Evolutionary conservation across 2,888 invertebrate genomes (phyloP), one percentile per base, ranked within the genome.

Genomic region (Callinectes sapidus): DNA sequence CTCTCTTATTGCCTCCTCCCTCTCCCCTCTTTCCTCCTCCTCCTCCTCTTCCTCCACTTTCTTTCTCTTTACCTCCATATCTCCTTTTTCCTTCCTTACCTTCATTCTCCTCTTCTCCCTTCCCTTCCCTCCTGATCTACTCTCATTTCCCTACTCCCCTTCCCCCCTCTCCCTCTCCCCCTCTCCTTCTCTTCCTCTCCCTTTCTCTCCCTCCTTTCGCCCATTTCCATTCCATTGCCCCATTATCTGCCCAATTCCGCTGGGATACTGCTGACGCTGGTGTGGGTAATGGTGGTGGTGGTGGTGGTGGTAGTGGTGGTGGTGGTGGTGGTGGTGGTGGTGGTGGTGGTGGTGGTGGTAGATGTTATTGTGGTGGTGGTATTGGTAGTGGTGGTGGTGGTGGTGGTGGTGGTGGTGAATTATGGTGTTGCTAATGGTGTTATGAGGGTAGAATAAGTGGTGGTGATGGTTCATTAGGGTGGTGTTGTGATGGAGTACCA

Each of bases 201-300:
- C n/a, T 35, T 32, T 10, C 71, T 71, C 28, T 71, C 71, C 10
- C 71, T 71, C 71, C 28, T 28, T n/a, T 28, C 8, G 2, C 81
- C 81, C 81, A 81, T 81, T 81, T 16, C 81, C 81, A 81, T 81
- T 81, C 81, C 81, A 81, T 81, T 81, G 81, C 81, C 16, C 81
- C 81, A 81, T 81, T 81, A 81, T 81, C 81, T 81, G 81, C 35
- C 81, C 81, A 35, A 81, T 81, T 81, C 81, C 81, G 81, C 3
- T 13, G 81, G 81, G 81, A 81, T 81, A 81, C 81, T 81, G 81
- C 81, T 81, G 81, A 16, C 28, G 81, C 81, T 81, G 81, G 81
- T 81, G 81, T 81, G 2, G 81, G 81, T 13, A 81, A 81, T 81
- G 81, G 81, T 81, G 81, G 81, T 81, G 81, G 81, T 81, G 81